phyloP scores from a whole-genome alignment of 2,888 invertebrate species.

The Megaustenia siamemsis region DNA sequence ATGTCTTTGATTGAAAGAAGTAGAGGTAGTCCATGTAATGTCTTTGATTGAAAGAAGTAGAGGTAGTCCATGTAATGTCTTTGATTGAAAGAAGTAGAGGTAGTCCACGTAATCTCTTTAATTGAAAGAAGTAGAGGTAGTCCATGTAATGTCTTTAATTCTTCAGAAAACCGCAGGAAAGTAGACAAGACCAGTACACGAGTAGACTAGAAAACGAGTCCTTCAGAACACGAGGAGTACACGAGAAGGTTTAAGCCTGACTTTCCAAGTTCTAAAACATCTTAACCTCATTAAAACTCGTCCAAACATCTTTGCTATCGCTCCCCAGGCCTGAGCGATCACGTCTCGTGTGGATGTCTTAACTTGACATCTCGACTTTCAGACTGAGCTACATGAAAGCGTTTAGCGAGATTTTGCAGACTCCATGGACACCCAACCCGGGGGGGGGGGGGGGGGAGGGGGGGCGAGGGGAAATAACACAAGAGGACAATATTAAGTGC shows the following conservation, averaged over 20 bases:
- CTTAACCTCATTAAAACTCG: not conserved
- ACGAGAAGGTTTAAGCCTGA: too few species aligned
- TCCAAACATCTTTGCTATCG: not conserved
- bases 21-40: too few species aligned
- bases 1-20: too few species aligned
- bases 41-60: too few species aligned
- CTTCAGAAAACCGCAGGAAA: too few species aligned
- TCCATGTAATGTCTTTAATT: too few species aligned
- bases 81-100: too few species aligned
- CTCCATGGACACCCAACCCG: not conserved
- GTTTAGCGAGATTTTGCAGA: not conserved
- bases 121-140: too few species aligned
- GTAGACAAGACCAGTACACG: too few species aligned
- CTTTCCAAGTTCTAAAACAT: not conserved
- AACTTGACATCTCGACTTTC: not conserved
- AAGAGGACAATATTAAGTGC: not conserved
- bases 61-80: too few species aligned
- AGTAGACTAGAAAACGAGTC: not conserved
- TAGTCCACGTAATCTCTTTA: too few species aligned
- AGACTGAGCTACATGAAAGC: not conserved
- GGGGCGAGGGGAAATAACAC: not conserved
- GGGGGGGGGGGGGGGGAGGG: not conserved
- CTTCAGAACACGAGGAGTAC: not conserved
- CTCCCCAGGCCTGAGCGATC: not conserved
- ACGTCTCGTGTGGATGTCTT: too few species aligned